These are phyloP conservation scores for Bostrychus sinensis DNA, from an alignment of 2,113 vertebrate genomes.

Conservation along the genomic window DNA sequence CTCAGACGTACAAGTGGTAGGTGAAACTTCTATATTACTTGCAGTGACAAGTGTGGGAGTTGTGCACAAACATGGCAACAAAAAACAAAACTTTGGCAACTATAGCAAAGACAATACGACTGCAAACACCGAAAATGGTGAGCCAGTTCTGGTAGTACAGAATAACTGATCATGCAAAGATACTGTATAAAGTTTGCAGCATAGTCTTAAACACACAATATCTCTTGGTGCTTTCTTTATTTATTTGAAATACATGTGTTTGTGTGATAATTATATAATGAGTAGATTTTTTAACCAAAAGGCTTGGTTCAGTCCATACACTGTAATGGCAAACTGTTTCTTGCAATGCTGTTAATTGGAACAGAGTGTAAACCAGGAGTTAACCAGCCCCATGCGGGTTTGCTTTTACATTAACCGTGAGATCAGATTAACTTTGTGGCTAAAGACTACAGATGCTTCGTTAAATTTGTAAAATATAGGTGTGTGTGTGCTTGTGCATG, in stretches of 20 bases:
- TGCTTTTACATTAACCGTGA: constrained; percentile 78
- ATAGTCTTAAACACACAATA: too few relatives aligned
- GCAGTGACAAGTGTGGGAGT: constrained; percentile 13
- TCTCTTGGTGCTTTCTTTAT: too few relatives aligned
- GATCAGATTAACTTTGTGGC: constrained; percentile 76
- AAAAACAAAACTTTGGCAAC: too few relatives aligned
- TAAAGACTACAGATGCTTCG: constrained; percentile 54
- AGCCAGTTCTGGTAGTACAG: too few relatives aligned
- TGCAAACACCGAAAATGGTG: too few relatives aligned
- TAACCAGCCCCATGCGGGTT: constrained; percentile 72
- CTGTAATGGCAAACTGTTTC: constrained; percentile 65
- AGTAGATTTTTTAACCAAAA: constrained; percentile 54
- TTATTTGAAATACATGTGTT: too few relatives aligned
- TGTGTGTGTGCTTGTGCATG: constrained; percentile 27
- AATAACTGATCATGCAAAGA: too few relatives aligned
- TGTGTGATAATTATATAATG: too few relatives aligned
- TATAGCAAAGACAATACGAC: too few relatives aligned
- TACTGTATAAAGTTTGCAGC: too few relatives aligned
- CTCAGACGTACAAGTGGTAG: constrained; percentile 96
- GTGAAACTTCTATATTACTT: constrained; percentile 71
- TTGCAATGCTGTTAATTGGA: constrained; percentile 75
- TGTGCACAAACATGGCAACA: constrained; percentile 61
- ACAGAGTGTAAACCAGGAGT: constrained; percentile 74
- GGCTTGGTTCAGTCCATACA: constrained; percentile 63
- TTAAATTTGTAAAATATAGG: constrained; percentile 45